Base-by-base conservation (phyloP, 2,888 invertebrate species). In the Hypomecis punctinalis region DNA sequence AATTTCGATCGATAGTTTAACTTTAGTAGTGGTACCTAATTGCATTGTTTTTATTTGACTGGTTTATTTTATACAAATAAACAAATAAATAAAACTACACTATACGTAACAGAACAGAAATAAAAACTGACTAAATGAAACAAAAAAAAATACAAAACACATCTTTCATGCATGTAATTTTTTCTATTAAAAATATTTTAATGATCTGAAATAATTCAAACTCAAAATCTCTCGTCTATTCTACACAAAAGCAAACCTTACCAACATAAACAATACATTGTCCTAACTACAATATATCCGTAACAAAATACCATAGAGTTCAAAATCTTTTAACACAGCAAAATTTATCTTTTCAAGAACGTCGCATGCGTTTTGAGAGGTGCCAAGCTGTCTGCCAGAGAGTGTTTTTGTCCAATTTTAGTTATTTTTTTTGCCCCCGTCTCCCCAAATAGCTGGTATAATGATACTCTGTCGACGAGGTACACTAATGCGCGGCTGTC, bases 361-460 rank as follows among this genome's bases (percentile, higher is more conserved):
- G 78, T 74, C 78, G 77, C 72, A 61, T 68, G 81, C 78, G 82
- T 82, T 79, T 79, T 83, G 89, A 88, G 77, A 80, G 90, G 91
- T 85, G 91, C 91, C 91, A 90, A 77, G 86, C 91, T 86, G 91
- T 91, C 91, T 91, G 85, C 76, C 67, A 66, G 71, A 65, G 68
- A 69, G 33, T 45, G 74, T 80, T 80, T 80, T 80, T 78, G 76
- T 80, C 70, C 72, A 69, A 70, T 75, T 71, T 76, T 75, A 61
- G 68, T 69, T 65, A 69, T 76, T 80, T 86, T 82, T 83, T 81
- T 70, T 66, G 66, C 74, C 75, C 76, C 76, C 76, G 69, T 77
- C 76, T 79, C 79, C 79, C 76, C 67, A 75, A 79, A 66, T 68
- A 58, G 69, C 66, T 51, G 57, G 60, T 68, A 75, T 78, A 79